Base-by-base conservation (phyloP, 2,888 invertebrate genomes). In the Oxystoma pomonae region DNA sequence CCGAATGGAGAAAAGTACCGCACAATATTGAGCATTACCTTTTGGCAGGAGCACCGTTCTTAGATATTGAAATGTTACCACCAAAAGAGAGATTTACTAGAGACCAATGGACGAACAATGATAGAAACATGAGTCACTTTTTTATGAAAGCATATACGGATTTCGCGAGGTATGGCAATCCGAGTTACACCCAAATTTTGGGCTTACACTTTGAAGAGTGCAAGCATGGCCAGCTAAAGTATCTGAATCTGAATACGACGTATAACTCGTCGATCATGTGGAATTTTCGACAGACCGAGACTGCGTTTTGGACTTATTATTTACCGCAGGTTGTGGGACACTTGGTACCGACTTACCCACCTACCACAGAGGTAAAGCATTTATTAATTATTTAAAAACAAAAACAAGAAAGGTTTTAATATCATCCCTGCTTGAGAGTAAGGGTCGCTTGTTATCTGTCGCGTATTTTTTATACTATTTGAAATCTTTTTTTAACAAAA, bases 111-210 rank as follows among this genome's bases (percentile, higher is more conserved):
- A 93, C 93, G 0, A 90, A 92, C 61, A 93, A 91, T 65, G 96
- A 96, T 77, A 85, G 96, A 69, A 96, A 96, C 75, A 96, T 96
- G 93, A 95, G 95, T 75, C 90, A 93, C 74, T 92, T 96, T 79
- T 92, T 96, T 72, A 93, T 96, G 92, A 90, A 91, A 78, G 90
- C 94, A 0, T 94, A 90, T 76, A 86, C 92, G 0, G 91, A 96
- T 78, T 94, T 96, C 76, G 95, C 95, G 1, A 86, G 89, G 81
- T 90, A 89, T 76, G 94, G 94, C 12, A 91, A 93, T 78, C 96
- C 96, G 5, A 91, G 94, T 0, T 90, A 91, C 1, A 87, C 91
- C 3, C 91, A 92, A 69, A 90, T 95, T 64, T 82, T 94, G 56
- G 94, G 94, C 17, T 79, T 94, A 17, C 92, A 94, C 76, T 94